Conservation (phyloP, 2,113 vertebrate species). For the Calcarius ornatus region DNA sequence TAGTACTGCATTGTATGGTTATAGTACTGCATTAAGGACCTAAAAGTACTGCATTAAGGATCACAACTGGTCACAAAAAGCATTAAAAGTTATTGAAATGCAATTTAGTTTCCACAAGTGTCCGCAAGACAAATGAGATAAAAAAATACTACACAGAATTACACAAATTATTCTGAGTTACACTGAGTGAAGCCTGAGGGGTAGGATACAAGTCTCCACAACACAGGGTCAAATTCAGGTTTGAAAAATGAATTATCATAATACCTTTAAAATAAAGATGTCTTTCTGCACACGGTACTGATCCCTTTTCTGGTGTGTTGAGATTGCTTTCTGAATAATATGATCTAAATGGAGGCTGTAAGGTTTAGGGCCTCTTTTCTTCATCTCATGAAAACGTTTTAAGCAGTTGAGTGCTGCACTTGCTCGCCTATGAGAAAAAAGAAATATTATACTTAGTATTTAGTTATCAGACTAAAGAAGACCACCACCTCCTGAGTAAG, state of each 20-base stretch:
- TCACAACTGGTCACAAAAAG: accelerated
- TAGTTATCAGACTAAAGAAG: not conserved
- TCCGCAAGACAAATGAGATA: not conserved
- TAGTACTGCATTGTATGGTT: not conserved
- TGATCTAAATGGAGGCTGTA: conserved; percentile 96
- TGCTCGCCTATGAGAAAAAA: conserved; percentile 81
- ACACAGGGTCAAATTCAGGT: not conserved
- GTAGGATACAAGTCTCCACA: not conserved
- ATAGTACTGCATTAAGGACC: not conserved
- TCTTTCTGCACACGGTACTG: conserved; percentile 89
- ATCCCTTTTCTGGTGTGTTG: conserved; percentile 86
- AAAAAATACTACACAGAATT: not conserved
- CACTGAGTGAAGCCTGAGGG: accelerated
- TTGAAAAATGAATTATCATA: not conserved
- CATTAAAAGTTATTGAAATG: not conserved
- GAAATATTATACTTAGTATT: not conserved
- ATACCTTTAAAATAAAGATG: conserved; percentile 94
- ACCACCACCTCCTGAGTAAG: not conserved
- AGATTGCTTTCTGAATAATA: conserved; percentile 91
- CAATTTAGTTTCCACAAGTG: not conserved
- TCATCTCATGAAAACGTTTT: conserved; percentile 96
- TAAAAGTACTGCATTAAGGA: not conserved
- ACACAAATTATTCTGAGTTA: not conserved
- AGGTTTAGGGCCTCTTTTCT: conserved; percentile 94
- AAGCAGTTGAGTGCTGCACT: conserved; percentile 94